These are phyloP conservation scores for Caenorhabditis angaria DNA, from an alignment of 2,888 invertebrate species.

Conservation along the genomic window DNA sequence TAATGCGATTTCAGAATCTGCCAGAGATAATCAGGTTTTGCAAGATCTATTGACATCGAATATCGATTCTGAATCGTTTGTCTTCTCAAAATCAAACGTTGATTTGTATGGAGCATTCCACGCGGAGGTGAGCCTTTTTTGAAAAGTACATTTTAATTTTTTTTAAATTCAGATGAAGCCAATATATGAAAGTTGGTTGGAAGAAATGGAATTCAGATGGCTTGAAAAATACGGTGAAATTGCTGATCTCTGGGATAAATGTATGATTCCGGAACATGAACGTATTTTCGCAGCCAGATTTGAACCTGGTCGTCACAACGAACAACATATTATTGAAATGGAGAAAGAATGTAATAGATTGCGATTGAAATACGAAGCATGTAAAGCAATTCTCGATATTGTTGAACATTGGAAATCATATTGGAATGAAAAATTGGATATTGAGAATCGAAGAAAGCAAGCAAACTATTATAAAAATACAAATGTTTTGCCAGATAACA, in stretches of 20 bases:
- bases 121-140: conserved; percentile 6
- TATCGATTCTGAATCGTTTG: conserved; percentile 20
- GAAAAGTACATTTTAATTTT: background rate
- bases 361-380: conserved; percentile 20
- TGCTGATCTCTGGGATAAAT: conserved; percentile 30
- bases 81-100: conserved; percentile 20
- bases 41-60: conserved; percentile 19
- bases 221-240: conserved; percentile 17
- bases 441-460: conserved; percentile 27
- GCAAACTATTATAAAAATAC: conserved; percentile 37
- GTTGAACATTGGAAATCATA: conserved; percentile 36
- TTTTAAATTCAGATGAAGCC: conserved; percentile 15
- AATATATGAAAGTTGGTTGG: conserved; percentile 25
- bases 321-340: conserved; percentile 15
- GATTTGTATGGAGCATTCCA: conserved; percentile 14
- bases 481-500: conserved; percentile 33
- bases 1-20: conserved; percentile 12
- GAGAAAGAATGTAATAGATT: conserved; percentile 20
- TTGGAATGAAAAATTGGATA: conserved; percentile 31
- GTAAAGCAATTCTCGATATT: conserved; percentile 20
- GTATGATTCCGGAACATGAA: conserved; percentile 17
- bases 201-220: conserved; percentile 39
- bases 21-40: conserved; percentile 10
- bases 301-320: conserved; percentile 26
- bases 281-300: conserved; percentile 16